These are phyloP conservation scores for Drosophila limbata DNA, from an alignment of 2,888 invertebrate genomes.

Conservation along the genomic window DNA sequence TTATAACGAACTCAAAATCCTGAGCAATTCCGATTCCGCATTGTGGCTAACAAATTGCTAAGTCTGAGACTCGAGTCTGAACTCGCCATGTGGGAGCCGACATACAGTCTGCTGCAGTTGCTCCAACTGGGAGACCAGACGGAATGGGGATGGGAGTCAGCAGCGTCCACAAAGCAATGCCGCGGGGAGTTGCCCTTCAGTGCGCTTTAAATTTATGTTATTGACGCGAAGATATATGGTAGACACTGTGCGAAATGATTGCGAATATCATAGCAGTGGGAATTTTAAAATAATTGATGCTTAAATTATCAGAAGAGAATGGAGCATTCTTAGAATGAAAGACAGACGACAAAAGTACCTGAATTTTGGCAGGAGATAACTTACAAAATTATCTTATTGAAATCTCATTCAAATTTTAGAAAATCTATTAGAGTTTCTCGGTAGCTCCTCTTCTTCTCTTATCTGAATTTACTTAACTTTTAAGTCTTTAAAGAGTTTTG, in stretches of 20 bases:
- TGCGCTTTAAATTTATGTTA: conserved; percentile 74
- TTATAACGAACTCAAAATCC: conserved; percentile 68
- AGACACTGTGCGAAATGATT: conserved; percentile 61
- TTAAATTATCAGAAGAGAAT: not conserved
- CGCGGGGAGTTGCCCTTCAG: conserved; percentile 60
- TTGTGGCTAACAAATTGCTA: conserved; percentile 46
- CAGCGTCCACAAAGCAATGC: conserved; percentile 74
- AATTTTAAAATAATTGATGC: not conserved
- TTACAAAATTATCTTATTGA: not conserved
- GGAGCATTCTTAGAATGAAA: not conserved
- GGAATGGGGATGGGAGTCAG: conserved; percentile 48
- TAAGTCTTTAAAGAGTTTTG: not conserved
- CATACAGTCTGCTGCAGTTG: conserved; percentile 78
- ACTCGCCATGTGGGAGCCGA: conserved; percentile 74
- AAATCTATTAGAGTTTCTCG: not conserved
- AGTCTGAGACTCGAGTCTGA: conserved; percentile 2
- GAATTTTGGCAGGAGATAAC: not conserved
- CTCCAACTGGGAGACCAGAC: conserved; percentile 14
- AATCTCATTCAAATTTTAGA: too few species aligned
- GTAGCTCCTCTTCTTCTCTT: not conserved
- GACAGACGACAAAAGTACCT: not conserved
- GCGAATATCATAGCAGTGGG: not conserved
- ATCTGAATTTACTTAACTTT: not conserved
- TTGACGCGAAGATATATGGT: conserved; percentile 66
- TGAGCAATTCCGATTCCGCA: conserved; percentile 22